Conservation (phyloP, 2,113 vertebrate species). For the Urocolius indicus region DNA sequence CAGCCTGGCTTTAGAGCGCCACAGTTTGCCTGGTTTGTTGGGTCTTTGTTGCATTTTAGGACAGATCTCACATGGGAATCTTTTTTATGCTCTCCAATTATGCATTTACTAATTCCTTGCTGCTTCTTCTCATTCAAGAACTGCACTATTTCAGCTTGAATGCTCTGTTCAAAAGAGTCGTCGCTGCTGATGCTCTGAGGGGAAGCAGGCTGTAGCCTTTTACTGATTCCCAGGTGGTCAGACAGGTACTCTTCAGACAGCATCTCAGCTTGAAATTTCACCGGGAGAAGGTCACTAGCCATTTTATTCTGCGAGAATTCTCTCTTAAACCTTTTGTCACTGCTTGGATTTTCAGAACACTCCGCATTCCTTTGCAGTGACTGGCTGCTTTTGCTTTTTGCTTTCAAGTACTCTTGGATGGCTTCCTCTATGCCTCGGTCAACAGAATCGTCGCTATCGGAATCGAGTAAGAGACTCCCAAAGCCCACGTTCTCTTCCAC, state of each 20-base stretch:
- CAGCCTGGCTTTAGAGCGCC: conserved; percentile 57
- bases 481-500: background rate
- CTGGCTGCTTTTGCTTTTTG: conserved; percentile 75
- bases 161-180: conserved; percentile 84
- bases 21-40: background rate
- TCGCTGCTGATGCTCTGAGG: conserved; percentile 81
- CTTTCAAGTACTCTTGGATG: conserved; percentile 93
- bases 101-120: conserved; percentile 32
- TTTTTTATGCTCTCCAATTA: background rate
- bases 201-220: conserved; percentile 67
- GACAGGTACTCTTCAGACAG: conserved; percentile 23
- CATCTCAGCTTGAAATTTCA: conserved; percentile 8
- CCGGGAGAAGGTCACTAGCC: background rate
- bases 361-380: background rate
- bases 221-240: background rate
- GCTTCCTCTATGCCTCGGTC: conserved; percentile 94
- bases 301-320: background rate
- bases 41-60: conserved; percentile 71
- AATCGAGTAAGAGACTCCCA: conserved; percentile 73
- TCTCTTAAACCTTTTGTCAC: background rate
- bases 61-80: background rate
- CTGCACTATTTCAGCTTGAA: conserved; percentile 81
- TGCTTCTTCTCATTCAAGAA: conserved; percentile 80
- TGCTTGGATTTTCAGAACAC: background rate
- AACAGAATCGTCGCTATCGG: conserved; percentile 93